phyloP scores from a whole-genome alignment of 2,888 invertebrate species.

The Clusia tigrina region DNA sequence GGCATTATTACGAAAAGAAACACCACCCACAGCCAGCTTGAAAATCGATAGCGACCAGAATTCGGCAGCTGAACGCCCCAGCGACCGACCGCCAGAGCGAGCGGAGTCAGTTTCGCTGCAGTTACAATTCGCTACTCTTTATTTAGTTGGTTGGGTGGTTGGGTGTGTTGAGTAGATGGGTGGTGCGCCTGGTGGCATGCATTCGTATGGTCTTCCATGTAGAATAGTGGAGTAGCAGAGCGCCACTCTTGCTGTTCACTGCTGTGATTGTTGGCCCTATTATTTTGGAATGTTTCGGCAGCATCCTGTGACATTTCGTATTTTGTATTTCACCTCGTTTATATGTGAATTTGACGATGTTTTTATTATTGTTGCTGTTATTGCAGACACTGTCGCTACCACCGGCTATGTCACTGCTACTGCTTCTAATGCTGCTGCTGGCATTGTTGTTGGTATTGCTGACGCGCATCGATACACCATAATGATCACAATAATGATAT shows the following conservation, averaged over 20 bases:
- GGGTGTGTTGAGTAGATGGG: background rate
- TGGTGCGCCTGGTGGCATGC: background rate
- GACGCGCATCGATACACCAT: conserved; percentile 50
- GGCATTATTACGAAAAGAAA: conserved; percentile 11
- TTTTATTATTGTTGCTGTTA: conserved; percentile 23
- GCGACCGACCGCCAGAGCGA: conserved; percentile 6
- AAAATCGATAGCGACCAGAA: conserved; percentile 61
- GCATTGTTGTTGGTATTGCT: conserved; percentile 30
- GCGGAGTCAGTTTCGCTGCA: conserved; percentile 28
- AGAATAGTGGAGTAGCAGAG: background rate
- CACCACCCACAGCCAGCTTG: conserved; percentile 32
- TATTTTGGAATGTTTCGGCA: conserved; percentile 22
- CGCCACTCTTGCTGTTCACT: conserved; percentile 7
- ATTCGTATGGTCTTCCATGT: no score
- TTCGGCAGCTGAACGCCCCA: conserved; percentile 41
- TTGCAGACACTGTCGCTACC: no score
- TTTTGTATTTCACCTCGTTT: conserved; percentile 39
- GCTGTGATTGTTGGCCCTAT: conserved; percentile 26
- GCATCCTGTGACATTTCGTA: conserved; percentile 49
- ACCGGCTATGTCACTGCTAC: no score
- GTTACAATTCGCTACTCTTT: conserved; percentile 23
- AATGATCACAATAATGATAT: conserved; percentile 60
- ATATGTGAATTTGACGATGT: conserved; percentile 20
- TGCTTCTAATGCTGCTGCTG: no score
- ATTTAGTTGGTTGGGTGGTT: no score